Evolutionary conservation across 2,113 vertebrate genomes (phyloP).

Genomic region (Verasper variegatus): DNA sequence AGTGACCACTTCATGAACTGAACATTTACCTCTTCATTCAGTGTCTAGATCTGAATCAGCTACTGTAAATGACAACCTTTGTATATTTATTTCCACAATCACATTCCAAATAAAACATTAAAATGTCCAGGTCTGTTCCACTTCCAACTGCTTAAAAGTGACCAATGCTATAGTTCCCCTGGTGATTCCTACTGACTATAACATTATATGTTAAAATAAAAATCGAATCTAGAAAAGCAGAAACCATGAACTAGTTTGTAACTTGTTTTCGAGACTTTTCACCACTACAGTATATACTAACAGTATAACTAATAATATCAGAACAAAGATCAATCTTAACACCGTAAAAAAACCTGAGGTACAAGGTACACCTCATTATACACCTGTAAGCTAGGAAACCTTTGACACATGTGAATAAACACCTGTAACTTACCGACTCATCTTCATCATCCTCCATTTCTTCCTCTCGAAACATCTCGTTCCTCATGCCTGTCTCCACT

Average conservation of each 20-base stretch:
- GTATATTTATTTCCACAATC: no score
- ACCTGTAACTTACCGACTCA: constrained; percentile 57
- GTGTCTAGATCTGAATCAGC: not conserved
- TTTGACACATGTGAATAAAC: not conserved
- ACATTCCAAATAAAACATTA: constrained; percentile 26
- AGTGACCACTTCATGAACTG: not conserved
- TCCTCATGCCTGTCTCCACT: constrained; percentile 85
- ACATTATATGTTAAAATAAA: not conserved
- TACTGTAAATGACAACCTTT: no score
- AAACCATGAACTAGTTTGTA: not conserved
- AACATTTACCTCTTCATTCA: not conserved
- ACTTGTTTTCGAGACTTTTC: not conserved
- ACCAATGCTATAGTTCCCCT: no score
- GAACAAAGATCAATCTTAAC: not conserved
- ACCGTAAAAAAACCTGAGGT: not conserved
- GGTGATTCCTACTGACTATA: no score
- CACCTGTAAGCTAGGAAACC: not conserved
- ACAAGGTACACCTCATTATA: not conserved
- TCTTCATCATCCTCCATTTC: constrained; percentile 75
- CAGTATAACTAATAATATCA: not conserved
- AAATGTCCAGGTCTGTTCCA: not conserved
- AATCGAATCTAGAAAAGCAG: not conserved
- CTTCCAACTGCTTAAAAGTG: not conserved
- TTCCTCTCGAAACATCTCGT: constrained; percentile 75
- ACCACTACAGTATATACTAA: no score